Evolutionary conservation across 2,797 vertebrate genomes (phyloP).

Genomic region (Paratrypauchen microcephalus): DNA sequence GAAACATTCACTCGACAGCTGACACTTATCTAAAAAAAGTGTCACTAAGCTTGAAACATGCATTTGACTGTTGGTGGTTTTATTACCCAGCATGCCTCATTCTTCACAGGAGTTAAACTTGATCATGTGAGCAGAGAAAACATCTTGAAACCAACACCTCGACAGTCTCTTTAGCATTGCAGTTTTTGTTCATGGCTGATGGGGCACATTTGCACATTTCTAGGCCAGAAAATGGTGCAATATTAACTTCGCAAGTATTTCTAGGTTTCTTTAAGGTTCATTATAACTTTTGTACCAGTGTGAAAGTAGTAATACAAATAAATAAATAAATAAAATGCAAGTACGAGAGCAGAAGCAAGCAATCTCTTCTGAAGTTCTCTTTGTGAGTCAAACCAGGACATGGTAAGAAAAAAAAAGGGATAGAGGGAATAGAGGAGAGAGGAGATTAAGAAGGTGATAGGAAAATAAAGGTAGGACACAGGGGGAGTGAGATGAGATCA

Average conservation of each 20-base stretch:
- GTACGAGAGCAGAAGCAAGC: slow-evolving; percentile 16
- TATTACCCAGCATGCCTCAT: not conserved
- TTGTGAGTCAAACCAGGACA: slow-evolving; percentile 19
- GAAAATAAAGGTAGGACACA: slow-evolving; percentile 11
- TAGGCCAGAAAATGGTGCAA: too few relatives aligned
- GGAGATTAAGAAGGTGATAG: slow-evolving; percentile 33
- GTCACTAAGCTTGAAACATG: not conserved
- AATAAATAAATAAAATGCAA: too few relatives aligned
- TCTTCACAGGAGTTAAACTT: not conserved
- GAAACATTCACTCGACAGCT: not conserved
- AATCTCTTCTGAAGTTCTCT: slow-evolving; percentile 19
- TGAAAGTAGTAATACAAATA: slow-evolving; percentile 33
- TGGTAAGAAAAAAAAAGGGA: slow-evolving; percentile 13
- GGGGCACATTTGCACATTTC: too few relatives aligned
- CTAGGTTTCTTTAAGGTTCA: not conserved
- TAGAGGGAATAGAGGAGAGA: slow-evolving; percentile 6
- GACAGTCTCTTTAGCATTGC: too few relatives aligned
- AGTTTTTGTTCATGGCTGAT: not conserved
- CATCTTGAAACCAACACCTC: too few relatives aligned
- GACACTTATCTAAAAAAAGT: not conserved
- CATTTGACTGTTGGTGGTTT: too few relatives aligned
- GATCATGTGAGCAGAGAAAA: not conserved
- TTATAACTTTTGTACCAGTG: slow-evolving; percentile 62
- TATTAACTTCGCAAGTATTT: too few relatives aligned
- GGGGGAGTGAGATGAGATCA: slow-evolving; percentile 25